Evolutionary conservation across 2,888 invertebrate species (phyloP).

Genomic region (Papilio demoleus): DNA sequence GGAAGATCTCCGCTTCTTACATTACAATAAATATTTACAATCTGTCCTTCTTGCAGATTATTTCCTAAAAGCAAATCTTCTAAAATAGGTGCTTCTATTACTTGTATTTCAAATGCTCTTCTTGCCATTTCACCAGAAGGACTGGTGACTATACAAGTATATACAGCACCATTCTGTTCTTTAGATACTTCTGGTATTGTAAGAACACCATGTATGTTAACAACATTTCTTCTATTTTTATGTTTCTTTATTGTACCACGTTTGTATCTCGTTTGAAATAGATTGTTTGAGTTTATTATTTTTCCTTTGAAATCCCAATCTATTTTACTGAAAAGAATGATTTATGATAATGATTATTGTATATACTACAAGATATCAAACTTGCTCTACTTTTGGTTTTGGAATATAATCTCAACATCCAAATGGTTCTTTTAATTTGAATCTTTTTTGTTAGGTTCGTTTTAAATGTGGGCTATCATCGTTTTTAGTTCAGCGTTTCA

Average conservation of each 20-base stretch:
- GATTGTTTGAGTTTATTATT: conserved; percentile 63
- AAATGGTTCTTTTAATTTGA: too few species aligned
- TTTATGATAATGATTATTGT: neutral
- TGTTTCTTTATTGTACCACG: conserved; percentile 54
- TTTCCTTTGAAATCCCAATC: conserved; percentile 79
- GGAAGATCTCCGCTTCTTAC: conserved; percentile 88
- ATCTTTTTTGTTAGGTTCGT: too few species aligned
- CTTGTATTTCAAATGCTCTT: conserved; percentile 86
- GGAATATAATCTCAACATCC: too few species aligned
- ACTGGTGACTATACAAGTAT: conserved; percentile 90
- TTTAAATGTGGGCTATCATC: too few species aligned
- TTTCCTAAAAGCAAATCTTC: conserved; percentile 92
- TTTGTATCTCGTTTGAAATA: conserved; percentile 71
- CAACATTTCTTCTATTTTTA: conserved; percentile 63
- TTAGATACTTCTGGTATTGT: conserved; percentile 85
- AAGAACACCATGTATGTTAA: conserved; percentile 82
- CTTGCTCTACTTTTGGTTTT: too few species aligned
- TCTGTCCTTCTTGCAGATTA: conserved; percentile 91
- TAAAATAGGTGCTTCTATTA: conserved; percentile 90
- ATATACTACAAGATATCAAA: neutral
- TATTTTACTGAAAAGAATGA: conserved; percentile 68
- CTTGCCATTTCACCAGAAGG: conserved; percentile 85
- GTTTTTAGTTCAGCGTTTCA: too few species aligned
- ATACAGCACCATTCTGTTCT: conserved; percentile 88
- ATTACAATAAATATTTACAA: conserved; percentile 92